A percentile compares a stretch with the other conserved stretches of the same genome.
Conservation (phyloP, 2,113 vertebrate species). For the Ctenodactylus gundi region DNA sequence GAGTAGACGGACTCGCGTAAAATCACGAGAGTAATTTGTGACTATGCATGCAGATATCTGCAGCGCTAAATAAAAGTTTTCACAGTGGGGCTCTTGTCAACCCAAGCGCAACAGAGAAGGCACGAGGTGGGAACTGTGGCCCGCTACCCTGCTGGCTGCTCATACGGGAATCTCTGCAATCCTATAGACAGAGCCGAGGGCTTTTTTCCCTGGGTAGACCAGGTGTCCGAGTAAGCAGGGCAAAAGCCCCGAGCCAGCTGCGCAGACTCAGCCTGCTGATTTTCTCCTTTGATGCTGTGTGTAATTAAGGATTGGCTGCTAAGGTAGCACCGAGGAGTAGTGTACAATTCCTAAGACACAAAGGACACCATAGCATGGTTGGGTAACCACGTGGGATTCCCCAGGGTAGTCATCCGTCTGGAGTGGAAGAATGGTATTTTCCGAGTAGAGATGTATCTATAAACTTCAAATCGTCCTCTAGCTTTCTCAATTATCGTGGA, state of each 20-base stretch:
- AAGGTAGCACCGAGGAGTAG: background rate
- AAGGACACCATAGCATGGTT: accelerated
- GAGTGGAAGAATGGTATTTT: background rate
- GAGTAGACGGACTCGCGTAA: accelerated
- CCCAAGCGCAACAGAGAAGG: background rate
- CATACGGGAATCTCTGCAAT: too few relatives aligned
- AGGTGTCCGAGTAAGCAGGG: background rate
- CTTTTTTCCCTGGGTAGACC: background rate
- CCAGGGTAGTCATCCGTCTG: background rate
- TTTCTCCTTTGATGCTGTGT: background rate
- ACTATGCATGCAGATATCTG: background rate
- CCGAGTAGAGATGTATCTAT: background rate
- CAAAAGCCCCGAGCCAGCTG: accelerated
- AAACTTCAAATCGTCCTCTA: background rate
- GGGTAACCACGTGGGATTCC: too few relatives aligned
- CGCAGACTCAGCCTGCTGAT: background rate
- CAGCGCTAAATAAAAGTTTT: background rate
- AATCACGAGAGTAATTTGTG: accelerated
- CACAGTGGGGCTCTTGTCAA: background rate
- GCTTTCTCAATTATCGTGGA: background rate
- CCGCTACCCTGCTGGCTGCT: too few relatives aligned
- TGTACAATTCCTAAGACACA: too few relatives aligned
- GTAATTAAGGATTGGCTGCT: background rate
- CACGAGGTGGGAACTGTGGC: background rate
- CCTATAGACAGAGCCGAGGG: accelerated